Evolutionary conservation across 2,113 vertebrate species (phyloP), one percentile per base, ranked within the genome.

Genomic region (Manacus vitellinus): DNA sequence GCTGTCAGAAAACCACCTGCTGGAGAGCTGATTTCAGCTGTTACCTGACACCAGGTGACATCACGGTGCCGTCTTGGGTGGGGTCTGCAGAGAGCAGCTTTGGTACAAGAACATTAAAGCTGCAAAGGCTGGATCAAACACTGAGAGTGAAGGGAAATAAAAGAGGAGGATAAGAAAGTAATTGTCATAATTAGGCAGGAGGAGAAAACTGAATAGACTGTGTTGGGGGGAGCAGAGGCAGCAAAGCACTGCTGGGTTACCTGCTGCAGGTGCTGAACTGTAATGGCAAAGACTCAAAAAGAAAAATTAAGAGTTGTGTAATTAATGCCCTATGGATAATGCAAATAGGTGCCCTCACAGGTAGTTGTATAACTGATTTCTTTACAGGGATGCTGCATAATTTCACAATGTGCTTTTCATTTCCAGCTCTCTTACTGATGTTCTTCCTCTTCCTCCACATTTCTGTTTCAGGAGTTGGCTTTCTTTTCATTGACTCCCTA

Each of bases 241-340:
- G 22, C 54, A 86, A 84, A 92, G 33, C 0, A 0, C 85, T 95
- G 88, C 82, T 94, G 78, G 59, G 79, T 39, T 92, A 67, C 79
- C 47, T 91, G 70, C 77, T 91, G 85, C 88, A 95, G 83, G 85
- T 94, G 88, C 88, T 84, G 83, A 93, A 44, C n/a, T 93, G 56
- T n/a, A 65, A 88, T 77, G 94, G 85, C 43, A 56, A 68, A 81
- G 65, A 27, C 35, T 96, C 72, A 84, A 85, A 93, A 92, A 55
- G 67, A 85, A 72, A 63, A 52, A 66, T 27, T 44, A 59, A 43
- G 41, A 83, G 51, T 31, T 89, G 43, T 78, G 83, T 92, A 89
- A 95, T 92, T 94, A 94, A 94, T 95, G 77, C 28, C 9, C 37
- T 44, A 84, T 94, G 94, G 94, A 95, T 91, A 94, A 96, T 96